Percentiles rank a stretch among this genome's conserved stretches.
These are phyloP conservation scores for Rhorus exstirpatorius DNA, from an alignment of 2,888 invertebrate species.

Conservation along the genomic window DNA sequence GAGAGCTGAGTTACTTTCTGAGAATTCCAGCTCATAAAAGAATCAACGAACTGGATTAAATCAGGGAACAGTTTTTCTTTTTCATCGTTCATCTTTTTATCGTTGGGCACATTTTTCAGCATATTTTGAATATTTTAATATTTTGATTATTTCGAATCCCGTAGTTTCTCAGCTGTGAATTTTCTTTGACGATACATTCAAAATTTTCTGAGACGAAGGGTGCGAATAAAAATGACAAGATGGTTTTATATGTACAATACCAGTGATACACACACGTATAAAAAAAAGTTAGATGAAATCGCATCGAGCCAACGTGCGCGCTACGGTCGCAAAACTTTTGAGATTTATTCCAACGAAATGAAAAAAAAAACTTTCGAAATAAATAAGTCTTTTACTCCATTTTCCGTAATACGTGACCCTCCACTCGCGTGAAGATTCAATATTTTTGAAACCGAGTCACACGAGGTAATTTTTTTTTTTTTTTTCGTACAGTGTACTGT, in stretches of 20 bases:
- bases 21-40: no score
- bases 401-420: conserved; percentile 6
- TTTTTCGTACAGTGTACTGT: no score
- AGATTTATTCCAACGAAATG: conserved; percentile 44
- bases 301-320: not conserved
- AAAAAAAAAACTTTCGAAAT: conserved; percentile 13
- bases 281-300: conserved; percentile 36
- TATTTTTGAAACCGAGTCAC: no score
- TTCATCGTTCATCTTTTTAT: not conserved
- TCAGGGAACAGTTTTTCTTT: not conserved
- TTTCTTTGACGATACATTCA: conserved; percentile 29
- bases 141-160: not conserved
- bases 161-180: not conserved
- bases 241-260: conserved; percentile 8
- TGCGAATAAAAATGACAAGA: conserved; percentile 14
- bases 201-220: not conserved
- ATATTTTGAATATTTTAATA: no score
- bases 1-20: no score
- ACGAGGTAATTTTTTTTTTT: no score
- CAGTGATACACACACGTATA: not conserved
- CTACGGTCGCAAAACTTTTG: not conserved
- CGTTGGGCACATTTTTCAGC: not conserved
- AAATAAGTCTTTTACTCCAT: conserved; percentile 1
- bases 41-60: no score
- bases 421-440: not conserved